phyloP scores from a whole-genome alignment of 2,888 invertebrate genomes.

The Megastigmus dorsalis region DNA sequence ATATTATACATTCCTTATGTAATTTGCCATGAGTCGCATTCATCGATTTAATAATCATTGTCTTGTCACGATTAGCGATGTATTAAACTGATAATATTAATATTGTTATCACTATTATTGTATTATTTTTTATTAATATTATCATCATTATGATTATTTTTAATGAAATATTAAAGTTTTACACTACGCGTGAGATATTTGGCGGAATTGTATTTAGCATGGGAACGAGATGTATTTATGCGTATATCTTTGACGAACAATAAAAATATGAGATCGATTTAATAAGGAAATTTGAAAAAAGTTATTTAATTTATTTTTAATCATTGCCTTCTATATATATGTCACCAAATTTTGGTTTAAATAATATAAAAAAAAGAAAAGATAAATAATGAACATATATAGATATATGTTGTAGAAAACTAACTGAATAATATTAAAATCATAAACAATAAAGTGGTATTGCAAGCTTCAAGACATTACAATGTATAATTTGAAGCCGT shows the following conservation, averaged over 20 bases:
- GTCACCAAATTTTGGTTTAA: no score
- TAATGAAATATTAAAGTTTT: slow-evolving; percentile 47
- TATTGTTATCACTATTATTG: slow-evolving; percentile 26
- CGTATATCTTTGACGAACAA: slow-evolving; percentile 52
- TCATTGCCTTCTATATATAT: no score
- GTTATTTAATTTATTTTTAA: slow-evolving; percentile 2
- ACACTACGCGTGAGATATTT: slow-evolving; percentile 40
- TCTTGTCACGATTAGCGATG: slow-evolving; percentile 45
- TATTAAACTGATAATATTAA: slow-evolving; percentile 32
- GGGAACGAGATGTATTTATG: slow-evolving; percentile 53
- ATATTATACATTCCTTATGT: slow-evolving; percentile 45
- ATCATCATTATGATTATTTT: slow-evolving; percentile 33
- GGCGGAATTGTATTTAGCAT: slow-evolving; percentile 49
- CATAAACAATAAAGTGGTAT: no score
- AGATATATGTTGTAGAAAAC: no score
- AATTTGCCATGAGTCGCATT: slow-evolving; percentile 49
- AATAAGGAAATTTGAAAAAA: slow-evolving; percentile 25
- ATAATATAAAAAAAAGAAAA: no score
- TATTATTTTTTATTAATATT: slow-evolving; percentile 20
- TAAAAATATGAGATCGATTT: slow-evolving; percentile 53
- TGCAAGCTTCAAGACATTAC: no score
- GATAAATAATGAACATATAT: no score
- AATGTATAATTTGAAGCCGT: no score
- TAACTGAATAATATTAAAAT: no score
- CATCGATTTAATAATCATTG: slow-evolving; percentile 43